Percentiles rank a stretch among this genome's conserved stretches.
These are phyloP conservation scores for Dione juno DNA, from an alignment of 2,888 invertebrate species.

Conservation along the genomic window DNA sequence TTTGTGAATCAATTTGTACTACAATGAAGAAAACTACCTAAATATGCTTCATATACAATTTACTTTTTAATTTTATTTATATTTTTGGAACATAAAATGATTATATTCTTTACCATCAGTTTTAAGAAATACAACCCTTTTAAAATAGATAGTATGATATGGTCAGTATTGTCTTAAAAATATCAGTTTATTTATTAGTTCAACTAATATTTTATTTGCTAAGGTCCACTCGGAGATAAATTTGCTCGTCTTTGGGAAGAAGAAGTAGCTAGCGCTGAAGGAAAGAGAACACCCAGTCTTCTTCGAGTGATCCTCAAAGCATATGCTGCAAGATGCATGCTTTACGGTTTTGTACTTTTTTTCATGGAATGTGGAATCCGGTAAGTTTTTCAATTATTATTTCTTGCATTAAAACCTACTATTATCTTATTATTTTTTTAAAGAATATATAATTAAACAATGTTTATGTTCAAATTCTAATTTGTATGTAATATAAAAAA, in stretches of 20 bases:
- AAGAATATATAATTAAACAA: too few species aligned
- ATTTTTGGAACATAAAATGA: too few species aligned
- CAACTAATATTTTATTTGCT: not conserved
- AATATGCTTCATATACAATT: not conserved
- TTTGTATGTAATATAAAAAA: too few species aligned
- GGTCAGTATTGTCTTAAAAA: too few species aligned
- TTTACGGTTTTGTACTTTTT: constrained; percentile 83
- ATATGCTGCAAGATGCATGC: constrained; percentile 84
- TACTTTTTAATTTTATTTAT: not conserved
- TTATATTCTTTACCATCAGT: too few species aligned
- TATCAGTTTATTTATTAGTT: not conserved
- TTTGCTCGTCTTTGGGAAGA: constrained; percentile 81
- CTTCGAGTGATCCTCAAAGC: constrained; percentile 81
- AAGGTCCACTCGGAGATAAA: constrained; percentile 73
- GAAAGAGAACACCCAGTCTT: constrained; percentile 82
- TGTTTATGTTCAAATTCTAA: too few species aligned
- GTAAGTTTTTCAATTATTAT: constrained; percentile 59
- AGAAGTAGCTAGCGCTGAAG: constrained; percentile 69
- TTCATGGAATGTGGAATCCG: constrained; percentile 85
- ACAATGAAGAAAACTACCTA: not conserved
- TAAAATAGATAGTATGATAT: too few species aligned
- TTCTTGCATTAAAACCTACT: not conserved
- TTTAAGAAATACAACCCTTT: too few species aligned
- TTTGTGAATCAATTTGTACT: constrained; percentile 4
- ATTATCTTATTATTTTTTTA: not conserved